phyloP scores from a whole-genome alignment of 2,113 vertebrate species.

The Xenus cinereus region DNA sequence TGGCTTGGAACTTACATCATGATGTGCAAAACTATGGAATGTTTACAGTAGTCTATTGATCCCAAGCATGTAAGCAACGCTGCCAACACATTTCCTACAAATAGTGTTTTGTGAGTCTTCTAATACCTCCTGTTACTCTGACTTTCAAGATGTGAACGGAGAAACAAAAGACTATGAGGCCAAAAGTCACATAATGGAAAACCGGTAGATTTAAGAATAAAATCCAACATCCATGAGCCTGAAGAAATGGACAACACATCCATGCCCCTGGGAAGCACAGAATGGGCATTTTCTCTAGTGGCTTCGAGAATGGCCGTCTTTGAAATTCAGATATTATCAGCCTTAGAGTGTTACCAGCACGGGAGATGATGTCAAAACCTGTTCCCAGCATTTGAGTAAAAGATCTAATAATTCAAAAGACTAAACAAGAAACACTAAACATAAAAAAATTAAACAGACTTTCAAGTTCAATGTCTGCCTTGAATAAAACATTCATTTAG shows the following conservation, averaged over 20 bases:
- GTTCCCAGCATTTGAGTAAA: constrained; percentile 33
- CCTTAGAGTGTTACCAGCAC: not conserved
- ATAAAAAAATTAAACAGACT: constrained; percentile 32
- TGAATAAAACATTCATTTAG: not conserved
- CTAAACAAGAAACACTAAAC: constrained; percentile 41
- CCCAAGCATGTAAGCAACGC: not conserved
- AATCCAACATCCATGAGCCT: not conserved
- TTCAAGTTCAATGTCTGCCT: constrained; percentile 6
- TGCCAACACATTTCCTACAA: not conserved
- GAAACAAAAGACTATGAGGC: not conserved
- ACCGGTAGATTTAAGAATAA: not conserved
- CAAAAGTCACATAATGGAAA: not conserved
- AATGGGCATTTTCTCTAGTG: not conserved
- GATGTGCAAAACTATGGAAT: not conserved
- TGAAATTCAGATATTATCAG: constrained; percentile 34
- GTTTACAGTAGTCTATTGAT: not conserved
- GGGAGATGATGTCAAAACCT: not conserved
- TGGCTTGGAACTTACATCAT: not conserved
- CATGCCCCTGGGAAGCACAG: not conserved
- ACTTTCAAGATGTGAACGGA: not conserved
- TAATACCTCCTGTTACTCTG: not conserved
- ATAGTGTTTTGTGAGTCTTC: not conserved
- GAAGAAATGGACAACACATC: not conserved
- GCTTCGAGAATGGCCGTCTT: not conserved
- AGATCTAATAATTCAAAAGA: constrained; percentile 45